Evolutionary conservation across 1,140 invertebrate species (phyloP).

Genomic region (Hycleus phaleratus): DNA sequence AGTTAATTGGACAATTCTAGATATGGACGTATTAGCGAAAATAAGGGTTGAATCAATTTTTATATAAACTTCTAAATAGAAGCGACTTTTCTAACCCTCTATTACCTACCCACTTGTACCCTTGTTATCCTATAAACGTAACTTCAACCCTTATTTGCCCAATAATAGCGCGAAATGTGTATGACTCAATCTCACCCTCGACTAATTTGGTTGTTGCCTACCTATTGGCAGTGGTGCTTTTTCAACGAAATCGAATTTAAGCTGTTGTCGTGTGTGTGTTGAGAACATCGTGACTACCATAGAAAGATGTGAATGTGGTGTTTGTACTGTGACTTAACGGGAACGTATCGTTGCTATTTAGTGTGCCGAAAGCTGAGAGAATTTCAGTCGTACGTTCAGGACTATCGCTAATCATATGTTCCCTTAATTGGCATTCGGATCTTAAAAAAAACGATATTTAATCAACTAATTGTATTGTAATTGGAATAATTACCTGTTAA

Average conservation of each 20-base stretch:
- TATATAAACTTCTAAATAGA: no score
- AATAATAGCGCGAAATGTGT: no score
- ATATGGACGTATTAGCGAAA: no score
- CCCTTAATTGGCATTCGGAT: constrained; percentile 34
- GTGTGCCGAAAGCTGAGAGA: constrained; percentile 34
- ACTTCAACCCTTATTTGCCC: no score
- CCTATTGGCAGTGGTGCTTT: no score
- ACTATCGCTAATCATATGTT: constrained; percentile 35
- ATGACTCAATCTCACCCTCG: no score
- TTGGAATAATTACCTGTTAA: constrained; percentile 11
- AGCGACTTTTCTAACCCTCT: no score
- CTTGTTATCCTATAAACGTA: no score
- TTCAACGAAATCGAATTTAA: constrained; percentile 4
- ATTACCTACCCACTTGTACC: no score
- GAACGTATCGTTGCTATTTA: constrained; percentile 37
- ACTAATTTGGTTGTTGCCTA: no score
- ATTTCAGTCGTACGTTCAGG: constrained; percentile 33
- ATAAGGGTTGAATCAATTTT: no score
- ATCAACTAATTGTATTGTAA: not conserved
- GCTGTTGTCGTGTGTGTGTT: constrained; percentile 29
- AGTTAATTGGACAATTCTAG: no score
- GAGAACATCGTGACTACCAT: constrained; percentile 45
- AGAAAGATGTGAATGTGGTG: constrained; percentile 63
- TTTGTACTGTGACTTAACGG: constrained; percentile 50
- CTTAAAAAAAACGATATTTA: constrained; percentile 12